A percentile compares a stretch with the other conserved stretches of the same genome.
Conservation (phyloP, 2,113 vertebrate species). For the Daboia siamensis region DNA sequence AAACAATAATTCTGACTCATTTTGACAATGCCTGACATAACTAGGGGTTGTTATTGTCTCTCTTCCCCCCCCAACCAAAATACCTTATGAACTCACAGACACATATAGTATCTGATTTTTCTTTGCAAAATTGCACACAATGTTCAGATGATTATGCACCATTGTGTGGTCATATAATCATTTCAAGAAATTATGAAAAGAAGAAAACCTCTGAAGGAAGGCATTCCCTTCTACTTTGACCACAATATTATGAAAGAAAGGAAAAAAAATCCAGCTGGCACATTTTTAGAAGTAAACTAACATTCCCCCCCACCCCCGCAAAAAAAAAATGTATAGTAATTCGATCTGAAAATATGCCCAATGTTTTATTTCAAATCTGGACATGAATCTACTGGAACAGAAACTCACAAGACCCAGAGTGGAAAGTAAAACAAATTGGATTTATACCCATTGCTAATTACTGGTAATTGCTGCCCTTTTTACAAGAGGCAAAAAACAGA, state of each 20-base stretch:
- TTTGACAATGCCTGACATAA: background rate
- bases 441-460: background rate
- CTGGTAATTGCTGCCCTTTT: background rate
- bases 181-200: background rate
- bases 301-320: background rate
- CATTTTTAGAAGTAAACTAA: background rate
- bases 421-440: background rate
- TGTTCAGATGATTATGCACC: background rate
- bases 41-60: background rate
- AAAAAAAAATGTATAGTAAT: background rate
- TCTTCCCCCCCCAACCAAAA: background rate
- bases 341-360: background rate
- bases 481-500: background rate
- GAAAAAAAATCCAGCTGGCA: background rate
- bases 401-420: background rate
- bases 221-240: background rate
- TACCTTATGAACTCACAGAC: background rate
- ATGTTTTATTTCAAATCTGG: background rate
- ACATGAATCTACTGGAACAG: background rate
- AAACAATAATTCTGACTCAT: background rate
- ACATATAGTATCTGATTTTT: background rate
- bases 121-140: background rate
- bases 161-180: background rate
- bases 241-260: background rate
- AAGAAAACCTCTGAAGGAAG: background rate